Evolutionary conservation across 2,888 invertebrate genomes (phyloP), one percentile per base, ranked within the genome.

Genomic region (Listrodromus nycthemerus): DNA sequence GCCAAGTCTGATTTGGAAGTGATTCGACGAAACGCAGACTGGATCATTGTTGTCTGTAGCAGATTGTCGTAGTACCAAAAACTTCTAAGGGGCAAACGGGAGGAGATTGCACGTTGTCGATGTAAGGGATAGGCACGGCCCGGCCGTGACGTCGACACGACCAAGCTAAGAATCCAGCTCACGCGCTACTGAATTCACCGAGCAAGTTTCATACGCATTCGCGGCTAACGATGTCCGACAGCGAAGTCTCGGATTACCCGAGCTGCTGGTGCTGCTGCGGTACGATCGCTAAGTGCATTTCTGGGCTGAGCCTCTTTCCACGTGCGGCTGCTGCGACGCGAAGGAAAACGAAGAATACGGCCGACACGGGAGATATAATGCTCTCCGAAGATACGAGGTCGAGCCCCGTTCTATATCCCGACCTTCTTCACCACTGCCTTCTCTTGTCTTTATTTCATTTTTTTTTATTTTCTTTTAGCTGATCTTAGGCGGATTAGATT

Each of bases 281-380:
- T 37, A 45, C 45, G 76, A 67, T 74, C 73, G 79, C 74, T 58
- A 85, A 86, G 83, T 76, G 83, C 85, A 80, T 86, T 86, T 86
- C 85, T 85, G 81, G 83, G 82, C 80, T 83, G 82, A 81, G 79
- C 52, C 63, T 52, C 65, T 16, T 67, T 45, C 61, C 67, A 80
- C 67, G 70, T 78, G 24, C 81, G 30, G 50, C 65, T 33, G 30
- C 58, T 27, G 37, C 55, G 37, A 76, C 55, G 67, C 41, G 41
- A 33, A 21, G 24, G 19, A 71, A 71, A 24, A 58, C 30, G 55
- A 58, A 24, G 71, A 41, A 33, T 27, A 50, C 19, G 50, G 41
- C 55, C 45, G 78, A 69, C 67, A 65, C 27, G 74, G 27, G 55
- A 66, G 41, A 50, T 37, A 67, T 76, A 66, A 76, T 67, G 37